Base-by-base conservation (phyloP, 2,888 invertebrate species). In the Philonicus albiceps region DNA sequence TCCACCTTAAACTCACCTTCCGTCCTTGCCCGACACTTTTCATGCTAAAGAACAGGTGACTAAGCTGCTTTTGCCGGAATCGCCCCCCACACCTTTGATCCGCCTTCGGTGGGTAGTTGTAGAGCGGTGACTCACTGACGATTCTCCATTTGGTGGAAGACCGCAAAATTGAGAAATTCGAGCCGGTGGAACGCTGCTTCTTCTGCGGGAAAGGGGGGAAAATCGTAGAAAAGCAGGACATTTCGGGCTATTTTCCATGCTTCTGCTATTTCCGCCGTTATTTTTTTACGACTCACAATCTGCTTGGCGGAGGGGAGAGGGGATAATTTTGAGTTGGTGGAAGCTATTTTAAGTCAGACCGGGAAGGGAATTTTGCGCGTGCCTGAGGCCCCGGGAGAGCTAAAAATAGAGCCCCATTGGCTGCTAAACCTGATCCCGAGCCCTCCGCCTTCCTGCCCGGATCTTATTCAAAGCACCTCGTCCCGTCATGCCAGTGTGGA, bases 41-140 rank as follows among this genome's bases (percentile, higher is more conserved):
- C 64, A 81, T 34, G 64, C 37, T 6, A n/a, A 30, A 27, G 16
- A 34, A 22, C 37, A 72, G 83, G 83, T 83, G 83, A 83, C 64
- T 83, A 83, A 83, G 83, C 64, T n/a, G 64, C 37, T 37, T 83
- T 64, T 30, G 37, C 64, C 22, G 64, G 64, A 78, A 78, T 43
- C 78, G 43, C 64, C 83, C 31, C 72, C 64, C 22, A 22, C 22
- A 3, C 11, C 78, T 13, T 30, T 1, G 5, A 1, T 2, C 3
- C 8, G 16, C 27, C 40, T 13, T 16, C 7, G 27, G 13, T 40
- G 22, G 11, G 37, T 34, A 64, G 72, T 34, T 37, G 31, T 37
- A 11, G 1, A 16, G 34, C 3, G 40, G 34, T 83, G 83, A 83
- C 37, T 83, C 83, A 83, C 64, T 72, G 19, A 2, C n/a, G 19